Conservation (phyloP, 2,888 invertebrate species). For the Drosophila borborema region DNA sequence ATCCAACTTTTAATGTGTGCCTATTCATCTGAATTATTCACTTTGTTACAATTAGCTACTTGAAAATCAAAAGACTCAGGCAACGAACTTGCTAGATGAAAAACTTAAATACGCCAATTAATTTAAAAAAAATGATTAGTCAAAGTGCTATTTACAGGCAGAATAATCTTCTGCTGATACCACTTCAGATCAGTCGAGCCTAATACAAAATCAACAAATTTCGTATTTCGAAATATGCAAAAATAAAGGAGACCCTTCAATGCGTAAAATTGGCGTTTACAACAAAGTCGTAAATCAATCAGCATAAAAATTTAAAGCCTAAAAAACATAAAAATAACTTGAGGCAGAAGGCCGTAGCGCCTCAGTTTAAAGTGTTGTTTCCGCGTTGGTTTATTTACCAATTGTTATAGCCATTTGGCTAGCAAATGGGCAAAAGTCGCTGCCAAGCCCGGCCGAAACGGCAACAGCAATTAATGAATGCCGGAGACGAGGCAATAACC, state of each 20-base stretch:
- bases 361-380: slow-evolving; percentile 37
- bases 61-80: slow-evolving; percentile 65
- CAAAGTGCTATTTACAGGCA: background rate
- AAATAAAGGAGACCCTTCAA: slow-evolving; percentile 7
- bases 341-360: slow-evolving; percentile 10
- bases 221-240: slow-evolving; percentile 2
- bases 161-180: background rate
- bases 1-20: background rate
- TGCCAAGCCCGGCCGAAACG: slow-evolving; percentile 59
- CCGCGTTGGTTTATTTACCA: slow-evolving; percentile 45
- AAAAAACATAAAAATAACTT: slow-evolving; percentile 21
- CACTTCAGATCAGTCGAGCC: background rate
- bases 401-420: slow-evolving; percentile 39
- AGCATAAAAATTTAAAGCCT: slow-evolving; percentile 16
- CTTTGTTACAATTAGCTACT: background rate
- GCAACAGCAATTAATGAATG: slow-evolving; percentile 72
- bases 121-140: too few relatives aligned
- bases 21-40: background rate
- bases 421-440: slow-evolving; percentile 50
- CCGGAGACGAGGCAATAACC: slow-evolving; percentile 43
- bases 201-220: background rate
- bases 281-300: slow-evolving; percentile 46
- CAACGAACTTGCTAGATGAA: slow-evolving; percentile 72
- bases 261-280: slow-evolving; percentile 20
- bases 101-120: background rate